Conservation (phyloP, 2,888 invertebrate species). For the Bursaphelenchus okinawaensis region DNA sequence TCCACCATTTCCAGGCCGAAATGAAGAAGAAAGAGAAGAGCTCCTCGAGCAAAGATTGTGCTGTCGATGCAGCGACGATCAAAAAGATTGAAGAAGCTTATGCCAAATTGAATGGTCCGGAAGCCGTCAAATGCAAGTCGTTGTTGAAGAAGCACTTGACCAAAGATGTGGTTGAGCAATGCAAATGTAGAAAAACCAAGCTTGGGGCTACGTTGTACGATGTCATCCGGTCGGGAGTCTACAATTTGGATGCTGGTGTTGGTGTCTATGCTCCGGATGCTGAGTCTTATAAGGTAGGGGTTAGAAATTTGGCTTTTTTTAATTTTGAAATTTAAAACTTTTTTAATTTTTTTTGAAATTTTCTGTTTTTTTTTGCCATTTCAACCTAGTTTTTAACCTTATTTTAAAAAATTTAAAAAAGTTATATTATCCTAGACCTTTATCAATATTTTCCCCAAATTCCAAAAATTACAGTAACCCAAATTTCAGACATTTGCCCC, state of each 20-base stretch:
- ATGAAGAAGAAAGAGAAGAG: background rate
- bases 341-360: no score
- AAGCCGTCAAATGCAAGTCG: slow-evolving; percentile 70
- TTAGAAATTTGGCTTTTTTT: no score
- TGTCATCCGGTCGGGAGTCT: slow-evolving; percentile 87
- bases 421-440: no score
- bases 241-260: slow-evolving; percentile 88
- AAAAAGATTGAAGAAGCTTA: slow-evolving; percentile 36
- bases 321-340: no score
- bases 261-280: slow-evolving; percentile 97
- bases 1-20: background rate
- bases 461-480: no score
- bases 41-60: background rate
- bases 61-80: slow-evolving; percentile 12
- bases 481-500: slow-evolving; percentile 72
- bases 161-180: slow-evolving; percentile 52
- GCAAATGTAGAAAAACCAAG: slow-evolving; percentile 84
- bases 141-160: slow-evolving; percentile 54
- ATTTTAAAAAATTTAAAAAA: no score
- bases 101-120: slow-evolving; percentile 11
- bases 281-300: slow-evolving; percentile 75
- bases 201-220: slow-evolving; percentile 87
- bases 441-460: no score
- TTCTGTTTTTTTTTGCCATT: no score
- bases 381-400: no score